Conservation (phyloP, 2,797 vertebrate species). For the Coregonus suidteri region DNA sequence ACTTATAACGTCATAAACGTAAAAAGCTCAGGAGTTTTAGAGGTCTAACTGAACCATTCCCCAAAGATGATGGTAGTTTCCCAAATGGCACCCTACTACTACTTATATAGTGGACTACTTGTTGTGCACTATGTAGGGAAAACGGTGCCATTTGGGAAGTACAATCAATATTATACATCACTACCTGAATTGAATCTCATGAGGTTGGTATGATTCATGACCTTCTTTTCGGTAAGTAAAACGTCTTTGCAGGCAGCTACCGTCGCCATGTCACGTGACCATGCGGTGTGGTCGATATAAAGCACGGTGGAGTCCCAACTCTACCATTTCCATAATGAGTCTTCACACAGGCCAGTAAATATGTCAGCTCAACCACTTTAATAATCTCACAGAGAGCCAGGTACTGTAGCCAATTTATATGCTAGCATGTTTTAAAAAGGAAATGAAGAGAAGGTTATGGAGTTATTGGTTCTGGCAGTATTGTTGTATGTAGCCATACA, state of each 20-base stretch:
- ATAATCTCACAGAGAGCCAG: too few relatives aligned
- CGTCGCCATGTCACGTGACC: background rate
- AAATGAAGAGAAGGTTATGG: too few relatives aligned
- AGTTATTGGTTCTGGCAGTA: too few relatives aligned
- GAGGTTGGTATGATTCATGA: constrained; percentile 9
- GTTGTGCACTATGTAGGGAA: too few relatives aligned
- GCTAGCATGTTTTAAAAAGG: too few relatives aligned
- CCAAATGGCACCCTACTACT: background rate
- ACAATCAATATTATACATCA: background rate
- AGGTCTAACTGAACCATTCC: background rate
- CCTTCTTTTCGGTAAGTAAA: constrained; percentile 12
- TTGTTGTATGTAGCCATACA: too few relatives aligned
- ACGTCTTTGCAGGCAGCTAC: background rate
- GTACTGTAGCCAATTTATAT: too few relatives aligned
- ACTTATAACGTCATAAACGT: background rate
- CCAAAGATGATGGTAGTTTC: too few relatives aligned
- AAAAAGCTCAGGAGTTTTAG: background rate
- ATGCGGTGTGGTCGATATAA: constrained; percentile 21
- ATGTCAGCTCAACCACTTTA: constrained; percentile 9
- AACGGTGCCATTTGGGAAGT: too few relatives aligned
- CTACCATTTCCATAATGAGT: constrained; percentile 32
- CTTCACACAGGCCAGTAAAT: constrained; percentile 14
- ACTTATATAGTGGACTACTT: too few relatives aligned
- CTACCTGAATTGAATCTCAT: background rate
- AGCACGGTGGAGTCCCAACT: constrained; percentile 6